These are phyloP conservation scores for Drosophila niveifrons DNA, from an alignment of 2,888 invertebrate genomes.

Conservation along the genomic window DNA sequence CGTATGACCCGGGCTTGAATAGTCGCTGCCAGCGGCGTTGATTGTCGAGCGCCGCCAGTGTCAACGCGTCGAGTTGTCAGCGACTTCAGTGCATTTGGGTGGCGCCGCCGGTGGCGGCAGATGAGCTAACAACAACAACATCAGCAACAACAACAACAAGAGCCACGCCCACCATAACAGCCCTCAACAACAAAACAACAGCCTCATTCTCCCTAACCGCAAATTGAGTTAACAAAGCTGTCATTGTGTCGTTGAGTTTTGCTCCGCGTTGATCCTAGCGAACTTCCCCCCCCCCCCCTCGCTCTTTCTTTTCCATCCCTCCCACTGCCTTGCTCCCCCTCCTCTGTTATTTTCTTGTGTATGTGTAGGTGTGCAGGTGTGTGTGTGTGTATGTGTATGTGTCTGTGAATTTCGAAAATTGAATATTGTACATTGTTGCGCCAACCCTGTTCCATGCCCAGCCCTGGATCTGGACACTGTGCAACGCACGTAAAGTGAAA, in stretches of 20 bases:
- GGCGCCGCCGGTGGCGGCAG: conserved; percentile 46
- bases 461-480: conserved; percentile 22
- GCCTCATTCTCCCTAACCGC: not conserved
- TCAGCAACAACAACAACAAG: conserved; percentile 20
- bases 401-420: conserved; percentile 1
- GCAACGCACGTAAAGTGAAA: conserved; percentile 21
- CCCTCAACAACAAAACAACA: too few species aligned
- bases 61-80: conserved; percentile 83
- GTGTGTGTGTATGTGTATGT: conserved; percentile 10
- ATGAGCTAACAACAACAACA: conserved; percentile 48
- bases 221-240: conserved; percentile 21
- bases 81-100: conserved; percentile 82
- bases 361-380: conserved; percentile 2
- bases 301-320: not conserved
- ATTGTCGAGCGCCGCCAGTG: conserved; percentile 84
- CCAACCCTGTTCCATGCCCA: not conserved
- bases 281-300: too few species aligned
- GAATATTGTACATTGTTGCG: conserved; percentile 4
- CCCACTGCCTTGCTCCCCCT: not conserved
- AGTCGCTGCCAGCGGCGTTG: conserved; percentile 83
- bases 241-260: conserved; percentile 59
- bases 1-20: conserved; percentile 89
- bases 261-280: conserved; percentile 61
- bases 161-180: conserved; percentile 3
- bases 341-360: not conserved